Conservation (phyloP, 2,888 invertebrate species). For the Pherbina coryleti region DNA sequence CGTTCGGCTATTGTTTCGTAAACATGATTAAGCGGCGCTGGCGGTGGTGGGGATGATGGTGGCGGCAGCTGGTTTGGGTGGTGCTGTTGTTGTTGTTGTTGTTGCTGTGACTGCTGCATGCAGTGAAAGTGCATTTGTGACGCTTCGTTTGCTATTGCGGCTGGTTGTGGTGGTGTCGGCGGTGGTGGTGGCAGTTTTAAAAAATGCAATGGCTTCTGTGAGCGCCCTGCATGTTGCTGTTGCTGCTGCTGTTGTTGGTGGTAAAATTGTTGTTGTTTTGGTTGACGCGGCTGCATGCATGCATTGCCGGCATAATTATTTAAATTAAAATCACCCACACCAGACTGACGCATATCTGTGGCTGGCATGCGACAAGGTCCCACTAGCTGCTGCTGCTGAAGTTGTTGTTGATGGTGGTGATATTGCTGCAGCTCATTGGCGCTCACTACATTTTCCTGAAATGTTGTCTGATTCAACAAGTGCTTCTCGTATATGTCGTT, state of each 20-base stretch:
- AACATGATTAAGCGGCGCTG: constrained; percentile 54
- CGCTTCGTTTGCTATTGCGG: constrained; percentile 26
- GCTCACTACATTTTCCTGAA: constrained; percentile 46
- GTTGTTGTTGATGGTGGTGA: constrained; percentile 28
- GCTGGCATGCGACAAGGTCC: not conserved
- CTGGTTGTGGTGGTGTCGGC: constrained; percentile 44
- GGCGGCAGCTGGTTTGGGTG: constrained; percentile 44
- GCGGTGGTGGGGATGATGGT: constrained; percentile 44
- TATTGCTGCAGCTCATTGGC: constrained; percentile 40
- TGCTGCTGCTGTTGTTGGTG: constrained; percentile 46
- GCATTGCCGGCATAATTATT: constrained; percentile 28
- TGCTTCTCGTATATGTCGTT: constrained; percentile 64
- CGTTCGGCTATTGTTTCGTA: constrained; percentile 59
- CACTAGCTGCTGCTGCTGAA: constrained; percentile 35
- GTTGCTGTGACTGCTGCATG: constrained; percentile 42
- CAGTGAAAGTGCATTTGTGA: constrained; percentile 48
- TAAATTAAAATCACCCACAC: constrained; percentile 34
- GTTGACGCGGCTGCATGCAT: constrained; percentile 33
- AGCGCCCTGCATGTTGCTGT: constrained; percentile 37
- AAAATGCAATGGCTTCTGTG: constrained; percentile 50
- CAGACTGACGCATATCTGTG: constrained; percentile 2
- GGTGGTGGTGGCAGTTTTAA: constrained; percentile 51
- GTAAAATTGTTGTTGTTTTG: constrained; percentile 32
- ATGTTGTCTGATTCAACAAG: constrained; percentile 63
- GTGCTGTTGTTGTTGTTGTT: constrained; percentile 27